Conservation (phyloP, 2,888 invertebrate genomes). For the Nudaria mundana region DNA sequence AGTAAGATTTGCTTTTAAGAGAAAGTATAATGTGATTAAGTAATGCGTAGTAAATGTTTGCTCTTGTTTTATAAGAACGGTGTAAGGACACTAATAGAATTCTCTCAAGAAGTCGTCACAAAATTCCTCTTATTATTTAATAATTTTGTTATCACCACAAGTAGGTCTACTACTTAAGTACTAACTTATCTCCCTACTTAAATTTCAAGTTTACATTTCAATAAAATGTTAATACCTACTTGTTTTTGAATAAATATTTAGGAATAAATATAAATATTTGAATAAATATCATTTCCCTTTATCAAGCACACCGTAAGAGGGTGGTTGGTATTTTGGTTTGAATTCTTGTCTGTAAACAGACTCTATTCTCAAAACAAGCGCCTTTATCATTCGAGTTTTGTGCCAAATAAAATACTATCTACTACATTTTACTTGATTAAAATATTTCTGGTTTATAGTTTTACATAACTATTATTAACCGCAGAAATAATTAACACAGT, state of each 20-base stretch:
- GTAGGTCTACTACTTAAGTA: no score
- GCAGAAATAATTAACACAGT: no score
- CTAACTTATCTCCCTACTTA: no score
- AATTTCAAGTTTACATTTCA: slow-evolving; percentile 22
- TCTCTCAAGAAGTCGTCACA: no score
- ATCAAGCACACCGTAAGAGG: slow-evolving; percentile 28
- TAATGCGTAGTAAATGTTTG: no score
- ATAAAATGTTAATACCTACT: slow-evolving; percentile 32
- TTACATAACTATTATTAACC: no score
- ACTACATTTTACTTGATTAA: slow-evolving; percentile 40
- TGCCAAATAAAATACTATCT: slow-evolving; percentile 47
- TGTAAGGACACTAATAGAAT: no score
- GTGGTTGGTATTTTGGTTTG: slow-evolving; percentile 48
- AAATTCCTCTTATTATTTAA: no score
- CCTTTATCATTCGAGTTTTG: slow-evolving; percentile 40
- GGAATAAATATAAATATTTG: slow-evolving; percentile 39
- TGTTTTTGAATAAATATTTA: slow-evolving; percentile 35
- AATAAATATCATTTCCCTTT: slow-evolving; percentile 30
- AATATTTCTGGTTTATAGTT: slow-evolving; percentile 27
- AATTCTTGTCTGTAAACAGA: slow-evolving; percentile 47
- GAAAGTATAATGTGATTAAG: no score
- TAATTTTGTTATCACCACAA: no score
- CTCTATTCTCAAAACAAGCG: slow-evolving; percentile 43
- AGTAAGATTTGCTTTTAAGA: no score
- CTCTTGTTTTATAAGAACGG: no score